A percentile compares a stretch with the other conserved stretches of the same genome.
Evolutionary conservation across 2,113 vertebrate genomes (phyloP).

Genomic region (Malurus elegans): DNA sequence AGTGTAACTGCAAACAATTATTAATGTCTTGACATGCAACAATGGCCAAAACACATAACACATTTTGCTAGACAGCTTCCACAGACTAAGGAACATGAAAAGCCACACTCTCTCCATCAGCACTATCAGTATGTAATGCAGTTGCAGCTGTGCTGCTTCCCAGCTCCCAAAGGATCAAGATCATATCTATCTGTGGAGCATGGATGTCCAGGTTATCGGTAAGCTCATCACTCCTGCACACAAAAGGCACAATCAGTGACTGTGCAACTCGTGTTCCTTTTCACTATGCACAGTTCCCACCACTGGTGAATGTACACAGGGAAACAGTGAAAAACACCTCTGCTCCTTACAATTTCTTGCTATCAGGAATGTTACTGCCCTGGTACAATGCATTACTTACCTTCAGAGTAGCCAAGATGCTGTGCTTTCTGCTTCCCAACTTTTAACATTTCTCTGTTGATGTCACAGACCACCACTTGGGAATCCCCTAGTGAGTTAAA

Average conservation of each 20-base stretch:
- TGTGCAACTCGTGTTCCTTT: background rate
- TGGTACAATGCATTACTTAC: conserved; percentile 46
- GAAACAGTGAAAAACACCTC: background rate
- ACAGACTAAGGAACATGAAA: background rate
- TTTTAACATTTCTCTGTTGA: conserved; percentile 96
- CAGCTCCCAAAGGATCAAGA: background rate
- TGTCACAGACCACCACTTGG: conserved; percentile 89
- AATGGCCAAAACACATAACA: background rate
- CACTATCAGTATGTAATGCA: background rate
- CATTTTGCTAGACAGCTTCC: background rate
- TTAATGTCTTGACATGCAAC: background rate
- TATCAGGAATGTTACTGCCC: background rate
- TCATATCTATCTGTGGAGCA: background rate
- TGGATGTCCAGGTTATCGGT: background rate
- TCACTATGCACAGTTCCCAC: background rate
- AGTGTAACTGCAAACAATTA: background rate
- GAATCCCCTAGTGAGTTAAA: conserved; percentile 53
- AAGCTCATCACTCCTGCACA: background rate
- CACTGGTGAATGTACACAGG: background rate
- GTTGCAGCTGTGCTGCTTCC: background rate
- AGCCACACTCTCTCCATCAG: background rate
- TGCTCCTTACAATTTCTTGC: background rate
- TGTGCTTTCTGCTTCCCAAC: conserved; percentile 85
- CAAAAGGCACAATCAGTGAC: background rate
- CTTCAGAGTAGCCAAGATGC: conserved; percentile 73